Evolutionary conservation across 2,888 invertebrate species (phyloP).

Genomic region (Cenopis cana): DNA sequence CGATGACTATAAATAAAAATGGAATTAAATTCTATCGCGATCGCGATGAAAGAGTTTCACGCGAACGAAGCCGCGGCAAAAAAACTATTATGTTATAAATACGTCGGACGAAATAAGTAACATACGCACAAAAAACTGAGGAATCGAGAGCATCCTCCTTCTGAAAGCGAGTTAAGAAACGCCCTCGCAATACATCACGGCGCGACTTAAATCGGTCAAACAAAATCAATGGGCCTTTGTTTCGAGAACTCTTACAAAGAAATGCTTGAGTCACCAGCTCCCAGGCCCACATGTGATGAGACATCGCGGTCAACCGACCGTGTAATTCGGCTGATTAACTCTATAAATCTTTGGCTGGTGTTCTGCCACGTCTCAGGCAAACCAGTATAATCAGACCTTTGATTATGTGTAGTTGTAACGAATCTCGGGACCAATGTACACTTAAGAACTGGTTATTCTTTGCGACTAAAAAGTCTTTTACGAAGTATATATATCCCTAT

Average conservation of each 20-base stretch:
- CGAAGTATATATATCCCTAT: background rate
- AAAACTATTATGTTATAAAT: no score
- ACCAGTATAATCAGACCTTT: background rate
- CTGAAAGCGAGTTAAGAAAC: constrained; percentile 9
- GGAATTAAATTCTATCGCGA: no score
- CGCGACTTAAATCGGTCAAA: constrained; percentile 14
- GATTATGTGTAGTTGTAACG: background rate
- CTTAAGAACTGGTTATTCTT: background rate
- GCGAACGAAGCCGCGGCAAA: no score
- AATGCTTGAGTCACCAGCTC: constrained; percentile 51
- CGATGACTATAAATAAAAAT: no score
- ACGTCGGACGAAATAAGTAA: no score
- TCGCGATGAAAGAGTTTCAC: no score
- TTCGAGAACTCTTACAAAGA: constrained; percentile 48
- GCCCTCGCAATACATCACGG: constrained; percentile 3
- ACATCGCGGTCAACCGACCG: constrained; percentile 38
- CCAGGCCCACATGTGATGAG: constrained; percentile 25
- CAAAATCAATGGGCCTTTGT: constrained; percentile 46
- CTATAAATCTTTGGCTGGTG: constrained; percentile 27
- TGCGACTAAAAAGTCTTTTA: constrained; percentile 13
- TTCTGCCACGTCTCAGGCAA: background rate
- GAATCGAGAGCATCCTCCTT: constrained; percentile 2
- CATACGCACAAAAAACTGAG: background rate
- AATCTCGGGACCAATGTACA: background rate
- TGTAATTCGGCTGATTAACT: constrained; percentile 27